Base-by-base conservation (phyloP, 2,113 vertebrate genomes). In the Limnothrissa miodon region DNA sequence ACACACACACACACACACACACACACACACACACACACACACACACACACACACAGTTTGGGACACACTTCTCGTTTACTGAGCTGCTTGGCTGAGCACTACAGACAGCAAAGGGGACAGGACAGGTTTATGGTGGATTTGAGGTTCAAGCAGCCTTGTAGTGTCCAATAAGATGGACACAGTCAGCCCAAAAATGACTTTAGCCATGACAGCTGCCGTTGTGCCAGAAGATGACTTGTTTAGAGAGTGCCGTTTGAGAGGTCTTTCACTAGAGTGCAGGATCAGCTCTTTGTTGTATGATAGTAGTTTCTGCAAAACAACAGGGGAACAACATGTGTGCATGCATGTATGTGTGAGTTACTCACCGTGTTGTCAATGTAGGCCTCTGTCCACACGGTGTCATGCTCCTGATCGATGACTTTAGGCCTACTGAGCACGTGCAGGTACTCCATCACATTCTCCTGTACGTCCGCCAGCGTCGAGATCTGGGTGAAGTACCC, bases 371-470 rank as follows among this genome's bases (percentile, higher is more conserved):
- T 99, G 87, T 99, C 98, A 21, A 99, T 95, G 90, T 99, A 99
- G 0, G 98, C 98, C 90, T 99, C 98, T 0, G 98, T 99, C 98
- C 98, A 99, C 39, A 99, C 96, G 0, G 98, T 97, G 4, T 99
- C 98, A 0, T 99, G 98, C 80, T 99, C 97, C 87, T 95, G 97
- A 92, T 99, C 98, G 23, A 99, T 99, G 66, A 99, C 98, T 90
- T 99, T 99, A 19, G 98, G 98, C 8, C 98, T 93, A 91, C 98
- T 99, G 79, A 99, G 96, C 33, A 99, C 98, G 0, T 99, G 98
- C 13, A 99, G 96, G 86, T 99, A 99, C 88, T 99, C 98, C 98
- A 99, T 99, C 86, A 99, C 98, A 0, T 99, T 99, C 91, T 99
- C 98, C 82, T 99, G 98, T 80, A 99, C 97, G 1, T 99, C 98